Evolutionary conservation across 2,888 invertebrate species (phyloP), one percentile per base, ranked within the genome.

Genomic region (Aleiodes alternator): DNA sequence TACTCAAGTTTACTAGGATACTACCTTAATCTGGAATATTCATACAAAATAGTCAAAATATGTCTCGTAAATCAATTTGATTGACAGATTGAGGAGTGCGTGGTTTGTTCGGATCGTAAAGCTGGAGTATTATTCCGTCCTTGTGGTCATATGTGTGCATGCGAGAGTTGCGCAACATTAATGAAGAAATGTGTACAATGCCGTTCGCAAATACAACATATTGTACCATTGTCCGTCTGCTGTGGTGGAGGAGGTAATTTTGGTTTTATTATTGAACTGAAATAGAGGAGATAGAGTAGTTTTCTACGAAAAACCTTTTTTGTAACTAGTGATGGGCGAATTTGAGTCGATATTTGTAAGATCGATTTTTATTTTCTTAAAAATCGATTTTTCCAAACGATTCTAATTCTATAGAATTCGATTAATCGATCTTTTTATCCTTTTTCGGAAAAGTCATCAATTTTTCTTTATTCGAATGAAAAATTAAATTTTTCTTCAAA

Each of bases 151-250:
- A 97, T 98, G 94, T 95, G 96, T 91, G 96, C 96, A 23, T 97
- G 97, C 91, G 95, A 95, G 81, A 93, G 94, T 83, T 98, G 98
- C 91, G 96, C 97, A 78, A 94, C 95, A 80, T 93, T 98, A 84
- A 98, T 98, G 97, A 98, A 98, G 92, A 98, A 98, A 91, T 98
- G 98, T 91, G 97, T 98, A 14, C 95, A 96, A 89, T 98, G 98
- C 90, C 94, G 98, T 84, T 94, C 96, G 66, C 95, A 96, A 88
- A 96, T 98, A 81, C 95, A 95, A 80, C 92, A 93, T 83, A 93
- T 93, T 90, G 90, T 92, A 61, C 91, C 92, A 11, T 87, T 91
- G 85, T 89, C 90, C 69, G 90, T 93, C 43, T 93, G 93, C 82
- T 94, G 93, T 80, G 87, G 87, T 5, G 87, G 85, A 73, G 85